phyloP scores from a whole-genome alignment of 2,113 vertebrate species.

The Bufo gargarizans region DNA sequence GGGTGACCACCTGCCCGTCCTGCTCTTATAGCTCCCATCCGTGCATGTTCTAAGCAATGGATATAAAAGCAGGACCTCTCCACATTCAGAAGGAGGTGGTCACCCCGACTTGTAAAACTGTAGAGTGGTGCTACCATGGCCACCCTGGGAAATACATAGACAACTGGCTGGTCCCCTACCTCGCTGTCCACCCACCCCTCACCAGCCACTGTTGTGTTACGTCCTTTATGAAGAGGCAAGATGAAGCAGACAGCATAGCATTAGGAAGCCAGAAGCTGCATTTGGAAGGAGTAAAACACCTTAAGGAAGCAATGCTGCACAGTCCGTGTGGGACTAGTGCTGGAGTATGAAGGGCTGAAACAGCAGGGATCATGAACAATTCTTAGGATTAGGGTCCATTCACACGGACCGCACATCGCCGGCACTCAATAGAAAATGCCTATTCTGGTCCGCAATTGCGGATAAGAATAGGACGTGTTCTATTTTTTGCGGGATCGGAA shows the following conservation, averaged over 20 bases:
- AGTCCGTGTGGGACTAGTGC: too few species aligned
- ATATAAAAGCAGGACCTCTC: slow-evolving; percentile 14
- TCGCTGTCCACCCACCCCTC: too few species aligned
- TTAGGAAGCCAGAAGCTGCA: slow-evolving; percentile 40
- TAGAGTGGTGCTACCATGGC: not conserved
- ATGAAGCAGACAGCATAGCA: slow-evolving; percentile 62
- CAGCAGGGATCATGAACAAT: too few species aligned
- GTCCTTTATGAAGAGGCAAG: slow-evolving; percentile 65
- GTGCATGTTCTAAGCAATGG: not conserved
- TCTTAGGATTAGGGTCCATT: too few species aligned
- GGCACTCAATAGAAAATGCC: too few species aligned
- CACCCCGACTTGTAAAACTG: slow-evolving; percentile 27
- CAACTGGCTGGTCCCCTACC: not conserved
- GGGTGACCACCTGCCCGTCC: slow-evolving; percentile 52
- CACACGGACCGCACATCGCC: too few species aligned
- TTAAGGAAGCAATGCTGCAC: too few species aligned
- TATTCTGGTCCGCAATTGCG: too few species aligned
- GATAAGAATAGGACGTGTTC: too few species aligned
- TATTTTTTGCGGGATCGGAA: too few species aligned
- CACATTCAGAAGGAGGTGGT: not conserved
- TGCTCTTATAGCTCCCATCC: slow-evolving; percentile 43
- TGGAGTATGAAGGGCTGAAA: not conserved
- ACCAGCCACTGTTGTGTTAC: slow-evolving; percentile 62
- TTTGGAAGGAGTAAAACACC: slow-evolving; percentile 25
- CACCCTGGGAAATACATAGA: not conserved